A percentile compares a stretch with the other conserved stretches of the same genome.
phyloP scores from a whole-genome alignment of 1,140 invertebrate genomes.

The Pseudachorutes palmiensis region DNA sequence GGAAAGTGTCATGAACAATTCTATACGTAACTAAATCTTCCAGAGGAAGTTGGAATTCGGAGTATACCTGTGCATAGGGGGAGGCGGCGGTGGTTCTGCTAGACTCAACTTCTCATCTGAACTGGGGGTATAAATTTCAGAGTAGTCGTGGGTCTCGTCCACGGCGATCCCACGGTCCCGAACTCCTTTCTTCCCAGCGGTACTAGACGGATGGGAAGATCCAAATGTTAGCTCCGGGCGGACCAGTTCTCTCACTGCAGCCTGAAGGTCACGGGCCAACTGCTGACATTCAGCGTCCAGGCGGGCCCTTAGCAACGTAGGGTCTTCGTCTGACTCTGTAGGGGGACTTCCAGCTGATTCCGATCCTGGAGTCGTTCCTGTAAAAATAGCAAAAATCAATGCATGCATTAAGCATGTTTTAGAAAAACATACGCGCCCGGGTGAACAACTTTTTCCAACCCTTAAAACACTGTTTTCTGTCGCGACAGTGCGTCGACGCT shows the following conservation, averaged over 20 bases:
- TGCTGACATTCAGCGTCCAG: constrained; percentile 40
- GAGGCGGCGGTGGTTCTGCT: constrained; percentile 72
- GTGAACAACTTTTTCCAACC: background rate
- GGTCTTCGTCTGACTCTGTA: constrained; percentile 35
- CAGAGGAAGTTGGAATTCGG: too few relatives aligned
- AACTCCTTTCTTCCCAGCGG: constrained; percentile 45
- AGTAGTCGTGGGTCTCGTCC: constrained; percentile 76
- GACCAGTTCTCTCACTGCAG: constrained; percentile 48
- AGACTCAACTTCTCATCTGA: constrained; percentile 53
- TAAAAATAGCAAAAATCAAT: background rate
- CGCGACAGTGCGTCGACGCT: background rate
- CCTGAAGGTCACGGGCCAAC: constrained; percentile 45
- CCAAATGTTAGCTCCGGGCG: constrained; percentile 43
- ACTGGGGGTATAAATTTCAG: constrained; percentile 87
- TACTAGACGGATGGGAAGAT: constrained; percentile 16
- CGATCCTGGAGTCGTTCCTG: constrained; percentile 33
- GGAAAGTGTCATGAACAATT: background rate
- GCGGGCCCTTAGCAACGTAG: constrained; percentile 29
- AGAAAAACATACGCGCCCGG: background rate
- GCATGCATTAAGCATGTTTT: background rate
- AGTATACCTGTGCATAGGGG: constrained; percentile 61
- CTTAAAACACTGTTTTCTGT: background rate
- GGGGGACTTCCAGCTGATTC: constrained; percentile 30
- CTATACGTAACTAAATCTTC: background rate
- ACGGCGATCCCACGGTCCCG: constrained; percentile 42